phyloP scores from a whole-genome alignment of 1,140 invertebrate genomes.

The Danaus melanippus region DNA sequence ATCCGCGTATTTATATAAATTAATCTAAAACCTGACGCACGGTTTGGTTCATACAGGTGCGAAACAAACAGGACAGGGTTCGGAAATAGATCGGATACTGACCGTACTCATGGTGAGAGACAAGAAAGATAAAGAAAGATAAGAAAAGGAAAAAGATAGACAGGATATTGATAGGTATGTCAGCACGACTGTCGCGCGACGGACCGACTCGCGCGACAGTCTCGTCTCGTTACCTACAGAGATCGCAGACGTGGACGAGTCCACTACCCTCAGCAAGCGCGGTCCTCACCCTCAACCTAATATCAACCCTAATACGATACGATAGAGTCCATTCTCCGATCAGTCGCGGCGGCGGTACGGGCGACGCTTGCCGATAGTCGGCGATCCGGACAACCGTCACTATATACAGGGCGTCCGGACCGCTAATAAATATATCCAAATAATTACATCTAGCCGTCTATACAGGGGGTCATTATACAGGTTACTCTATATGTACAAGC shows the following conservation, averaged over 20 bases:
- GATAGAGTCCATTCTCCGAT: slow-evolving; percentile 15
- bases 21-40: slow-evolving; percentile 65
- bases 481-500: slow-evolving; percentile 69
- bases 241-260: slow-evolving; percentile 62
- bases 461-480: slow-evolving; percentile 69
- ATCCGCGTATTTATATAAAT: slow-evolving; percentile 60
- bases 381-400: slow-evolving; percentile 54
- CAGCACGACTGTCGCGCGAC: slow-evolving; percentile 19
- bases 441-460: slow-evolving; percentile 64
- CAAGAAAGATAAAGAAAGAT: neutral
- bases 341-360: slow-evolving; percentile 14
- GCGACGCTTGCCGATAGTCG: slow-evolving; percentile 56
- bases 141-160: slow-evolving; percentile 3
- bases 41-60: slow-evolving; percentile 66
- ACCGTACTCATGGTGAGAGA: slow-evolving; percentile 7
- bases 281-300: slow-evolving; percentile 40
- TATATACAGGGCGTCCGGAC: slow-evolving; percentile 65
- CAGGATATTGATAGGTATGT: slow-evolving; percentile 1
- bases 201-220: slow-evolving; percentile 34
- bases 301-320: slow-evolving; percentile 13
- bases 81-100: slow-evolving; percentile 33
- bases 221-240: slow-evolving; percentile 58
- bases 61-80: slow-evolving; percentile 55
- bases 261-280: slow-evolving; percentile 55
- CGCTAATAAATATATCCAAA: slow-evolving; percentile 69